Percentiles rank a stretch among this genome's conserved stretches.
Conservation (phyloP, 2,113 vertebrate genomes). For the Caretta caretta region DNA sequence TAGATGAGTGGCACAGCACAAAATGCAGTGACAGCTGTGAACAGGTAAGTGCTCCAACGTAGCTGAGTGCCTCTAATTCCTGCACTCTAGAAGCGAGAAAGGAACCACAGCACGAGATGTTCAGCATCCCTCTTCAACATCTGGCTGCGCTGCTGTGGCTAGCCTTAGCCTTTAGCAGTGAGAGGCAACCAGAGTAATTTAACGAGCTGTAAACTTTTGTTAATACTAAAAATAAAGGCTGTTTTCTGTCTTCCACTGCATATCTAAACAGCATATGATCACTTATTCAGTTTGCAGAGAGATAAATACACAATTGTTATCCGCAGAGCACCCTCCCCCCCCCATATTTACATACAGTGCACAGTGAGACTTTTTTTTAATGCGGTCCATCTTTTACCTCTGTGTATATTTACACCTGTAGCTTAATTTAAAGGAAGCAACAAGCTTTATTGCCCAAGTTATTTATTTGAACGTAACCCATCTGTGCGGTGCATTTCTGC, state of each 20-base stretch:
- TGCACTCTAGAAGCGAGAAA: not conserved
- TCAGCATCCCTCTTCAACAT: slow-evolving; percentile 54
- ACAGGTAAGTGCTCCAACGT: slow-evolving; percentile 77
- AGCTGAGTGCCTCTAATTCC: not conserved
- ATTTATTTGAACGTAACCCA: not conserved
- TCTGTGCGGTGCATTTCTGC: not conserved
- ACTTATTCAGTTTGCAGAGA: slow-evolving; percentile 19
- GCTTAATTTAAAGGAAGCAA: slow-evolving; percentile 63
- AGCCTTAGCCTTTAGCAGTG: not conserved
- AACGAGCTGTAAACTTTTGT: not conserved
- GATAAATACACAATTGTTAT: not conserved
- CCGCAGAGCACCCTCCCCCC: not conserved
- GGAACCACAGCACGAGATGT: slow-evolving; percentile 11
- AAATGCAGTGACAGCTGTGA: slow-evolving; percentile 33
- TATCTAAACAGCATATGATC: slow-evolving; percentile 12
- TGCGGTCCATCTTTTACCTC: slow-evolving; percentile 2
- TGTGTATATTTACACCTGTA: slow-evolving; percentile 10
- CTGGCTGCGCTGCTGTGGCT: slow-evolving; percentile 15
- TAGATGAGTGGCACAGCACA: not conserved
- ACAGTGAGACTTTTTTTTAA: not conserved
- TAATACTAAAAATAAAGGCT: slow-evolving; percentile 17
- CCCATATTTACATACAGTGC: slow-evolving; percentile 52
- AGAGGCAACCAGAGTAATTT: not conserved
- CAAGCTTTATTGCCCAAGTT: slow-evolving; percentile 32
- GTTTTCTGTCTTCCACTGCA: not conserved